These are phyloP conservation scores for Peribatodes rhomboidaria DNA, from an alignment of 2,888 invertebrate genomes.

Conservation along the genomic window DNA sequence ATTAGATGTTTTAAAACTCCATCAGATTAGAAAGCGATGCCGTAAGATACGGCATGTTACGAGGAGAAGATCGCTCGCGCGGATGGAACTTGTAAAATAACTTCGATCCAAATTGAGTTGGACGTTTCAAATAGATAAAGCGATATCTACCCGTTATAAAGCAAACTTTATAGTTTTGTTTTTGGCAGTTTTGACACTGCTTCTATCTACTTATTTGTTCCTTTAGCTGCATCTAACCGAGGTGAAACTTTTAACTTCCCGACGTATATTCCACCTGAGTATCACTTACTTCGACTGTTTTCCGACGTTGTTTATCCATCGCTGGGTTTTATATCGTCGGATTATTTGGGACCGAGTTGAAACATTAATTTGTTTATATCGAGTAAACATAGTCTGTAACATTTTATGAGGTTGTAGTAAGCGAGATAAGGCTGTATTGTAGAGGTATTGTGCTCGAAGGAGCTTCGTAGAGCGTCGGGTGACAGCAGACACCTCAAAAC, in stretches of 20 bases:
- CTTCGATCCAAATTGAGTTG: constrained; percentile 78
- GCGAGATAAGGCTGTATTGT: constrained; percentile 60
- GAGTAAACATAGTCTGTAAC: constrained; percentile 50
- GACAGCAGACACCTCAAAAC: constrained; percentile 81
- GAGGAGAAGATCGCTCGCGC: constrained; percentile 53
- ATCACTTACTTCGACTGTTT: constrained; percentile 69
- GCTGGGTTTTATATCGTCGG: constrained; percentile 29
- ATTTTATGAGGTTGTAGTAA: constrained; percentile 64
- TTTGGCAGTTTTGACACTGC: constrained; percentile 86
- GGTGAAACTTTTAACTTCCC: constrained; percentile 81
- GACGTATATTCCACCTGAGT: constrained; percentile 76
- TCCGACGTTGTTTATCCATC: constrained; percentile 69
- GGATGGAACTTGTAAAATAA: constrained; percentile 66
- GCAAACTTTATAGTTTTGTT: constrained; percentile 87
- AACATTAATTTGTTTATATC: constrained; percentile 36
- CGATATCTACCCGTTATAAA: constrained; percentile 82
- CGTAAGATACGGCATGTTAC: constrained; percentile 51
- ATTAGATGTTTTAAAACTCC: constrained; percentile 54
- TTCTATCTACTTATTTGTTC: constrained; percentile 85
- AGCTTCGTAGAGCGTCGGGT: constrained; percentile 38
- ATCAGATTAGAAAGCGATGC: constrained; percentile 56
- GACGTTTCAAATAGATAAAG: constrained; percentile 84
- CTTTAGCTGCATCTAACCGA: constrained; percentile 77
- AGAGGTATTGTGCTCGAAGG: constrained; percentile 59
- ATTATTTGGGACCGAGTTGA: constrained; percentile 27